These are phyloP conservation scores for Otis tarda DNA, from an alignment of 2,113 vertebrate species.

Conservation along the genomic window DNA sequence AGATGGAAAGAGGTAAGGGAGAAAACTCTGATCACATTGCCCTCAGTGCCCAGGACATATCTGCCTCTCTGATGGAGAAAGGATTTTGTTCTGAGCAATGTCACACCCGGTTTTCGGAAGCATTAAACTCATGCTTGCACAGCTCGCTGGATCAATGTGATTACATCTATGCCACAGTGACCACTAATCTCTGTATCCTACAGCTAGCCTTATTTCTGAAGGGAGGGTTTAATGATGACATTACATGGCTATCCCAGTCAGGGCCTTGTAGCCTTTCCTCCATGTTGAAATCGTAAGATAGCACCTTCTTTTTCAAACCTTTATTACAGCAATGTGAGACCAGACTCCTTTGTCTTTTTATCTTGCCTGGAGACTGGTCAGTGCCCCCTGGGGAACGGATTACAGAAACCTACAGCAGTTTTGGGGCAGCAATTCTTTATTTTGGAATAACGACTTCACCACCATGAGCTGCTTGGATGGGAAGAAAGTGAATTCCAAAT, in stretches of 20 bases:
- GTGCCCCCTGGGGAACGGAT: not conserved
- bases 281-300: not conserved
- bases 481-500: not conserved
- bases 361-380: not conserved
- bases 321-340: not conserved
- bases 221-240: not conserved
- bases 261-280: not conserved
- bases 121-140: not conserved
- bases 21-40: not conserved
- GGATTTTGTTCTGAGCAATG: not conserved
- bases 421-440: not conserved
- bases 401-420: not conserved
- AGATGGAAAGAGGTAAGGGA: not conserved
- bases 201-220: not conserved
- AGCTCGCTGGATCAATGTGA: not conserved
- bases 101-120: not conserved
- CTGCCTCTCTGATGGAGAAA: not conserved
- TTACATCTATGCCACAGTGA: not conserved
- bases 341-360: not conserved
- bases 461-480: rapidly evolving
- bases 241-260: not conserved
- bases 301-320: not conserved
- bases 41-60: not conserved
- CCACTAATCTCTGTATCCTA: not conserved
- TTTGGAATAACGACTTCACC: not conserved